Percentiles rank a stretch among this genome's conserved stretches.
These are phyloP conservation scores for Melinopterus prodromus DNA, from an alignment of 2,888 invertebrate species.

Conservation along the genomic window DNA sequence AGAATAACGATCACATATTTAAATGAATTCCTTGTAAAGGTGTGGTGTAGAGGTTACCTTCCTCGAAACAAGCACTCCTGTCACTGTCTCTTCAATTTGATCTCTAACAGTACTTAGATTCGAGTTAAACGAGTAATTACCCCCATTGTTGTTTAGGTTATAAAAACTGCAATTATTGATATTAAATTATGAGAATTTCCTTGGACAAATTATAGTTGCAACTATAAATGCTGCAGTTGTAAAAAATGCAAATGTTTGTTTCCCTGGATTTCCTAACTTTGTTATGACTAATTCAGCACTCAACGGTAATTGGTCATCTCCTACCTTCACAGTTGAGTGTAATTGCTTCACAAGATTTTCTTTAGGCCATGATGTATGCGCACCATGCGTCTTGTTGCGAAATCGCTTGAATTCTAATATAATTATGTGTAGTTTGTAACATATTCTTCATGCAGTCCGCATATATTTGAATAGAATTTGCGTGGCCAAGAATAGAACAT, in stretches of 20 bases:
- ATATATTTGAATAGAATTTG: no score
- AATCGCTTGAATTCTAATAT: no score
- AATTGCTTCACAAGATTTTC: no score
- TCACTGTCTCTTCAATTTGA: not conserved
- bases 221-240: not conserved
- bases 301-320: no score
- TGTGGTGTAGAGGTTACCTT: not conserved
- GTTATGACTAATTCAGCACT: no score
- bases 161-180: not conserved
- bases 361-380: no score
- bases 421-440: no score
- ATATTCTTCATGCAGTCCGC: no score
- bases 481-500: no score
- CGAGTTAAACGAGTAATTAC: not conserved
- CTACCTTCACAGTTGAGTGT: no score
- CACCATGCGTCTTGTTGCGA: no score
- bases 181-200: not conserved
- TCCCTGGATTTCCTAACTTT: no score
- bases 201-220: not conserved
- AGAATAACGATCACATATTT: not conserved
- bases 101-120: not conserved
- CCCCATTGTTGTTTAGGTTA: not conserved
- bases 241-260: not conserved
- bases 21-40: not conserved
- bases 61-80: not conserved